Percentiles rank a stretch among this genome's conserved stretches.
Evolutionary conservation across 2,888 invertebrate species (phyloP).

Genomic region (Noctuana brunneofusca): DNA sequence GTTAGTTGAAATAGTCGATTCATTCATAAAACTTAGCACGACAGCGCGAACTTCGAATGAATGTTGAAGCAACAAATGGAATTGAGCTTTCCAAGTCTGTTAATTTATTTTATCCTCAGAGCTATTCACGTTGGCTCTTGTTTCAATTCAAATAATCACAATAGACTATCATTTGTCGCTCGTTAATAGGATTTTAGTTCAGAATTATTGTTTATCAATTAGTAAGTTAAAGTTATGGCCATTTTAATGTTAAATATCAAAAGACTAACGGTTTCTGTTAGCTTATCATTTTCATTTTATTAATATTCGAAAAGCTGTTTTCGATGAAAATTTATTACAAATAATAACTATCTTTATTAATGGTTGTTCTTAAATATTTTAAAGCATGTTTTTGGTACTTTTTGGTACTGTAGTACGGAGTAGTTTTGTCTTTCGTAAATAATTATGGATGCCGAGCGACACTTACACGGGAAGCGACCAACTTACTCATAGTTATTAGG

Average conservation of each 20-base stretch:
- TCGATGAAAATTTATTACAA: too few relatives aligned
- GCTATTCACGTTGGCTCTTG: slow-evolving; percentile 18
- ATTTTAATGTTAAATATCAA: background rate
- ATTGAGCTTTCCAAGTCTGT: slow-evolving; percentile 24
- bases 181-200: background rate
- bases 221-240: slow-evolving; percentile 2
- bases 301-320: too few relatives aligned
- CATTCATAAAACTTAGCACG: slow-evolving; percentile 35
- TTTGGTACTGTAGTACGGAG: too few relatives aligned
- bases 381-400: too few relatives aligned
- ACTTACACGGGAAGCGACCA: too few relatives aligned
- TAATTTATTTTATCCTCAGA: slow-evolving; percentile 30
- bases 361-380: too few relatives aligned
- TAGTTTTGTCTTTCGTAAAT: too few relatives aligned
- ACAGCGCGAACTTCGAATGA: slow-evolving; percentile 31
- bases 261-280: too few relatives aligned
- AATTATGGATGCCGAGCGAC: too few relatives aligned
- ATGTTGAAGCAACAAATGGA: slow-evolving; percentile 27
- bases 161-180: slow-evolving; percentile 13
- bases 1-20: slow-evolving; percentile 35
- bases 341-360: too few relatives aligned
- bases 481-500: too few relatives aligned
- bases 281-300: too few relatives aligned
- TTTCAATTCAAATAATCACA: slow-evolving; percentile 14
- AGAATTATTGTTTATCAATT: slow-evolving; percentile 19